Conservation (phyloP, 2,888 invertebrate species). For the Empis livida region DNA sequence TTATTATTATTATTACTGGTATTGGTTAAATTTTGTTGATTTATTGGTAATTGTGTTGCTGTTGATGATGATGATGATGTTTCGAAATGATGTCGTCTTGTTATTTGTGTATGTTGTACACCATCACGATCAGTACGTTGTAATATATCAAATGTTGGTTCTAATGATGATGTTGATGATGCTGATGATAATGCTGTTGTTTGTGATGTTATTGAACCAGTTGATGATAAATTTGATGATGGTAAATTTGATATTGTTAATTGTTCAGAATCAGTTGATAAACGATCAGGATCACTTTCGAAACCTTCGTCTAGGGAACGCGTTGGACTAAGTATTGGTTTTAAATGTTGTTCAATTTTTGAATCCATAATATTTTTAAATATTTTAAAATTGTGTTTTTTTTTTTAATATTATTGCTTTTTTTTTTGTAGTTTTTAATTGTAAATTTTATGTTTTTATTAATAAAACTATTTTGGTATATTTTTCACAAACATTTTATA, state of each 20-base stretch:
- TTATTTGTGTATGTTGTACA: conserved; percentile 26
- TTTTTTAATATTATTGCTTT: no score
- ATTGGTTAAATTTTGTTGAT: conserved; percentile 8
- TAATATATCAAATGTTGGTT: conserved; percentile 17
- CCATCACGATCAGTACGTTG: conserved; percentile 20
- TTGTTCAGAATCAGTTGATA: conserved; percentile 37
- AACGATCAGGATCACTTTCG: conserved; percentile 38
- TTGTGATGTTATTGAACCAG: conserved; percentile 10
- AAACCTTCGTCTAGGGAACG: conserved; percentile 38
- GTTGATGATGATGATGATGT: conserved; percentile 7
- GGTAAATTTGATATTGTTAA: conserved; percentile 14
- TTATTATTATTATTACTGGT: background rate
- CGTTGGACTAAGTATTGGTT: conserved; percentile 36
- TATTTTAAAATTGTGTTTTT: background rate
- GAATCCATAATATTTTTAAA: conserved; percentile 14
- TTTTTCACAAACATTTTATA: no score
- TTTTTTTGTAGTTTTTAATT: no score
- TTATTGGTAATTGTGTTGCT: conserved; percentile 4
- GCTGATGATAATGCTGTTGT: conserved; percentile 7
- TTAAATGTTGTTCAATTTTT: conserved; percentile 33
- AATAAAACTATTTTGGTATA: no score
- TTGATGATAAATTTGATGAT: conserved; percentile 10
- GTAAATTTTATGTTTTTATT: no score
- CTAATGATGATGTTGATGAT: conserved; percentile 10
- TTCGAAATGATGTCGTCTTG: conserved; percentile 20